Base-by-base conservation (phyloP, 2,113 vertebrate species). In the Rhinolophus ferrumequinum region DNA sequence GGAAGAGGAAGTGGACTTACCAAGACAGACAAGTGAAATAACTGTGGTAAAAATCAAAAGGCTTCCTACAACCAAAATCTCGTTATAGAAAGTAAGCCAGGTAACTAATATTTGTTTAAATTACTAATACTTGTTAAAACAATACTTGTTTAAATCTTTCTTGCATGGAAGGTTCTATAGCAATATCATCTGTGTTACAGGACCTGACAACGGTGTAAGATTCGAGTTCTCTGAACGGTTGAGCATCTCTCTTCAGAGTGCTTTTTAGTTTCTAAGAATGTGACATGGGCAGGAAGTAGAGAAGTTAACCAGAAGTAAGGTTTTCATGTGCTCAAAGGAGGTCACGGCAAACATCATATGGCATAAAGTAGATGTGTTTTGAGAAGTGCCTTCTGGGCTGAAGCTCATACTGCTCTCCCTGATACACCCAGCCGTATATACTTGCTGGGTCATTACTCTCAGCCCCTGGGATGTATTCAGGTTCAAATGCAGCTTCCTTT, bases 211-310 rank as follows among this genome's bases (percentile, higher is more conserved):
- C 19, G 38, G n/a, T 35, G 16, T 69, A 90, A 44, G 67, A 72
- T 75, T 90, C 9, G 18, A 81, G 35, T 81, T 76, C 95, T 95
- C 77, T 73, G 75, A 94, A 67, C 81, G 50, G 38, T 89, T 56
- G 52, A 88, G 44, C 26, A 38, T 93, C 54, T 70, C 67, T 90
- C 83, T 93, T 94, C 83, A 90, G 82, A 82, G 30, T 1, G 4
- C 58, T 58, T 93, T 95, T 96, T 60, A 24, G 90, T 95, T 95
- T 96, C 93, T 94, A 88, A 95, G 75, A 97, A 80, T 2, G 38
- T 64, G 88, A 87, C 54, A 62, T 70, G 54, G 58, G 62, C 96
- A 92, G 92, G 91, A 97, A 97, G 66, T 52, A 87, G 92, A 81
- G 86, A 96, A 92, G 91, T 87, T 56, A 92, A 89, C 85, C 93